Percentiles rank a stretch among this genome's conserved stretches.
phyloP scores from a whole-genome alignment of 2,113 vertebrate species.

The Chinchilla lanigera region DNA sequence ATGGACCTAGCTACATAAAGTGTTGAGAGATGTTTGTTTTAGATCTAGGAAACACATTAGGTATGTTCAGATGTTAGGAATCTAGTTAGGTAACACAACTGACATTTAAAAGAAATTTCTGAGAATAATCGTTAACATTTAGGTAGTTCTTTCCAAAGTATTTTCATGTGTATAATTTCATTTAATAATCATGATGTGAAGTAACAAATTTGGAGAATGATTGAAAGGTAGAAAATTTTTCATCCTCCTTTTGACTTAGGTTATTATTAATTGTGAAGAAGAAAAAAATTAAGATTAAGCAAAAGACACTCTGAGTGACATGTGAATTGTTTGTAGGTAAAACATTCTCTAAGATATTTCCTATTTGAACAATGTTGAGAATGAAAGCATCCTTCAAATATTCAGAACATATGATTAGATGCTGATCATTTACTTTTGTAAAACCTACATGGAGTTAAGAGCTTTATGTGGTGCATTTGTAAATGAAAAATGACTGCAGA shows the following conservation, averaged over 20 bases:
- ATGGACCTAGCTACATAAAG: background rate
- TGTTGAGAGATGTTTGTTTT: background rate
- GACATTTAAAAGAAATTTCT: constrained; percentile 20
- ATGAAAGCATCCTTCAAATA: constrained; percentile 24
- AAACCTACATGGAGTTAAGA: background rate
- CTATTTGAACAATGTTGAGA: constrained; percentile 34
- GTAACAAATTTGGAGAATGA: constrained; percentile 43
- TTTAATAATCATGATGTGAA: constrained; percentile 43
- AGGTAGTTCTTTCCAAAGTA: constrained; percentile 7
- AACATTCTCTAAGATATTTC: constrained; percentile 53
- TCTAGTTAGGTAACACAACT: background rate
- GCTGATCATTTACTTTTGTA: constrained; percentile 47
- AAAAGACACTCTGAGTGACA: constrained; percentile 47
- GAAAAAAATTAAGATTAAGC: background rate
- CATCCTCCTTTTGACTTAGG: constrained; percentile 5
- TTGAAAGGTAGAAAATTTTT: constrained; percentile 31
- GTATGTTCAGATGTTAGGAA: background rate
- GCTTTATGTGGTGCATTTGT: background rate
- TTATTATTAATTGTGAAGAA: constrained; percentile 57
- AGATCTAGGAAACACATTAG: background rate
- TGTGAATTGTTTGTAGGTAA: constrained; percentile 61
- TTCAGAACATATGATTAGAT: constrained; percentile 62
- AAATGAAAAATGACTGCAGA: background rate
- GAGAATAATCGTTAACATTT: constrained; percentile 30
- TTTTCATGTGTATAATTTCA: constrained; percentile 48